Conservation (phyloP, 2,113 vertebrate genomes). For the Chlorodrepanis virens region DNA sequence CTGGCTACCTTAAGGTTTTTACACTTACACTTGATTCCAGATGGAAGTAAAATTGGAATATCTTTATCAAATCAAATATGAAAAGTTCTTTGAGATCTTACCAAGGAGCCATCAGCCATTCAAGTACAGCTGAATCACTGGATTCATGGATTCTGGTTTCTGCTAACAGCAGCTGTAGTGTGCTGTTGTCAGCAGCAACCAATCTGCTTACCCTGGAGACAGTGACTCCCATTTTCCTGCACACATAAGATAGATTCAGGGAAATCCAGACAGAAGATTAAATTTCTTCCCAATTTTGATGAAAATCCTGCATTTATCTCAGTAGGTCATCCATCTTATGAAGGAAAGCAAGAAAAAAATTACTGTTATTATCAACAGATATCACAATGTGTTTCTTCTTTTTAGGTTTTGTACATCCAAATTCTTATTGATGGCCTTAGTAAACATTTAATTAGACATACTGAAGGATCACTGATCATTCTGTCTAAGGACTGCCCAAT, state of each 20-base stretch:
- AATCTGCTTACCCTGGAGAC: slow-evolving; percentile 13
- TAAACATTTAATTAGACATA: slow-evolving; percentile 9
- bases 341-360: not conserved
- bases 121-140: not conserved
- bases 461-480: slow-evolving; percentile 7
- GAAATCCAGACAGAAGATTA: not conserved
- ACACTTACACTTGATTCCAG: not conserved
- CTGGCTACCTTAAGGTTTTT: not conserved
- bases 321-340: not conserved
- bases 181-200: slow-evolving; percentile 56
- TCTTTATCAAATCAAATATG: not conserved
- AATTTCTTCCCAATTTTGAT: not conserved
- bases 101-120: not conserved
- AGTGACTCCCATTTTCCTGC: slow-evolving; percentile 5
- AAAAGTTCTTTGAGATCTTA: not conserved
- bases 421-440: slow-evolving; percentile 8
- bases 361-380: not conserved
- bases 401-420: not conserved
- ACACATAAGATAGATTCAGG: not conserved
- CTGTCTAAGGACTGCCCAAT: not conserved
- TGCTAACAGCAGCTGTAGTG: slow-evolving; percentile 8
- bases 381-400: not conserved
- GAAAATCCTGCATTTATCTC: not conserved
- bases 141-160: not conserved
- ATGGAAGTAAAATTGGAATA: not conserved